Evolutionary conservation across 2,797 vertebrate genomes (phyloP), one percentile per base, ranked within the genome.

Genomic region (Syngnathus acus): DNA sequence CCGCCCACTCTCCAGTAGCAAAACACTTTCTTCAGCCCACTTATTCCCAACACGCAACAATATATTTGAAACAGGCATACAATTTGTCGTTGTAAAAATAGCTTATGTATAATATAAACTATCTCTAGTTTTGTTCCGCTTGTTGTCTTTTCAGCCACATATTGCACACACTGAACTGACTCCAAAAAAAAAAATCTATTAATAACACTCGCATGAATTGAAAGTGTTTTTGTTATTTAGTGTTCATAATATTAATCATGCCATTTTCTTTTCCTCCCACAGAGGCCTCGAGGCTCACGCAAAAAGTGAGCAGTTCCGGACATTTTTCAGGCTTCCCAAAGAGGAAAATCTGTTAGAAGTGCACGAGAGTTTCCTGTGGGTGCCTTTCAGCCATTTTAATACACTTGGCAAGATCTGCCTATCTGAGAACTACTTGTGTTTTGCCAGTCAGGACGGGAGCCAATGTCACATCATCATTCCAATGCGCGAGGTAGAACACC

Each of bases 341-440:
- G 94, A 94, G 81, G 95, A 99, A 78, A 93, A 91, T 63, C 82
- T 99, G 76, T 83, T 94, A 75, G 95, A 98, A 81, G 95, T 97
- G 65, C 93, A 96, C 1, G 97, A 98, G 80, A 94, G 95, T 81
- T 95, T 95, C 77, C 89, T 98, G 63, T 98, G 95, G 95, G 89
- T 98, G 68, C 95, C 95, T 72, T 97, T 96, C 84, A 92, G 88
- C 83, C 95, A 97, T 71, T 92, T 90, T 70, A 95, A 94, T 78
- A 89, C 91, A 3, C 92, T 94, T 54, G 96, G 97, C 43, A 98
- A 98, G 87, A 94, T 99, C 89, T 99, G 94, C 68, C 86, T 99
- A 69, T 97, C 95, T 1, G 95, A 98, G 83, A 95, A 93, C 82
- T 99, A 96, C 82, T 84, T 97, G 82, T 98, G 97, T 79, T 98